Conservation (phyloP, 1,140 invertebrate species). For the Ceratosolen fusciceps region DNA sequence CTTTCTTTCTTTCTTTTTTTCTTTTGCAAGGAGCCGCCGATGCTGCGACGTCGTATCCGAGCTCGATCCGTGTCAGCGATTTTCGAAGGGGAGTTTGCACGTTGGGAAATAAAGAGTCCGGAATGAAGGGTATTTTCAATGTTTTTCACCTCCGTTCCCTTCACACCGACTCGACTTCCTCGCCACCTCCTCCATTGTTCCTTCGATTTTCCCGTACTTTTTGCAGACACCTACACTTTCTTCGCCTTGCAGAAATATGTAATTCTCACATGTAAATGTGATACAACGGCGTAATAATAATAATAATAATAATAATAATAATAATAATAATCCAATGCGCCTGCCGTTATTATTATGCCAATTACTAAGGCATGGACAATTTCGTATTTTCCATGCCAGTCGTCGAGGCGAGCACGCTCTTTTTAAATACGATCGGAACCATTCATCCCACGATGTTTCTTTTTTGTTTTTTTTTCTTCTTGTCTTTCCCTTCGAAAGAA, state of each 20-base stretch:
- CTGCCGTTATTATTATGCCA: no score
- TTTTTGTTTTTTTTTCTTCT: no score
- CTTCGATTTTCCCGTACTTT: constrained; percentile 16
- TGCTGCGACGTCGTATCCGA: constrained; percentile 17
- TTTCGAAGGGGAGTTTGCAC: constrained; percentile 41
- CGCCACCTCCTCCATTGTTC: background rate
- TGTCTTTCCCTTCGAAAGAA: no score
- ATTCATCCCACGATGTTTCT: no score
- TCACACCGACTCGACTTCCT: background rate
- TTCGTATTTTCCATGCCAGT: background rate
- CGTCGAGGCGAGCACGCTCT: background rate
- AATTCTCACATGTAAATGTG: no score
- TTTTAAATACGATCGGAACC: no score
- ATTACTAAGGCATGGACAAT: background rate
- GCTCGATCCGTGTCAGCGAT: constrained; percentile 37
- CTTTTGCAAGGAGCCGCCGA: constrained; percentile 5
- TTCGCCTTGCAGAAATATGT: background rate
- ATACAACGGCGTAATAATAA: no score
- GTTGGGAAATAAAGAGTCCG: constrained; percentile 42
- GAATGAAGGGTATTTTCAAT: constrained; percentile 46
- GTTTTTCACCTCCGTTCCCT: constrained; percentile 29
- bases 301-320: no score
- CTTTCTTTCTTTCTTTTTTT: constrained; percentile 9
- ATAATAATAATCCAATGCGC: no score
- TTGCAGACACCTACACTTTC: background rate